Percentiles rank a stretch among this genome's conserved stretches.
Conservation (phyloP, 2,888 invertebrate genomes). For the Troides oblongomaculatus region DNA sequence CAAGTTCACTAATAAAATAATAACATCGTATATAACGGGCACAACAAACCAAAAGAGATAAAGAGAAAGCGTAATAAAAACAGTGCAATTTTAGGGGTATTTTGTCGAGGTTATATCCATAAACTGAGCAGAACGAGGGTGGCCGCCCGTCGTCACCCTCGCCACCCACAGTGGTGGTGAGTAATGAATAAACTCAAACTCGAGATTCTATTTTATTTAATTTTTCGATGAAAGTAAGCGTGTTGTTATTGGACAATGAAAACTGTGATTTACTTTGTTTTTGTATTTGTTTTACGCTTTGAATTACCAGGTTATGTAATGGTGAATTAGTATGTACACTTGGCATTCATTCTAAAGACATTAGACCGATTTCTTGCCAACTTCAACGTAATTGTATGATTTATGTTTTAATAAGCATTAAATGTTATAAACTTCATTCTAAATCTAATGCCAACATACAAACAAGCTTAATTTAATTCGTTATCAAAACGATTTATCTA, state of each 20-base stretch:
- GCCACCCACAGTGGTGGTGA: constrained; percentile 57
- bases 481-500: background rate
- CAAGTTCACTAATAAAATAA: constrained; percentile 72
- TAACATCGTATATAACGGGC: constrained; percentile 69
- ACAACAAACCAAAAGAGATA: constrained; percentile 78
- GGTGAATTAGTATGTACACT: background rate
- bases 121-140: constrained; percentile 62
- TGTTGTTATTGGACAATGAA: constrained; percentile 41
- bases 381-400: background rate
- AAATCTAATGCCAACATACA: too few species aligned
- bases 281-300: background rate
- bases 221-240: constrained; percentile 72
- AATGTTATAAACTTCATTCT: background rate
- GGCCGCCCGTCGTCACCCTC: constrained; percentile 38
- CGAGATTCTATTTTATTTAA: constrained; percentile 72
- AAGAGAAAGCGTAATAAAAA: constrained; percentile 79
- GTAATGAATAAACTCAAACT: constrained; percentile 79
- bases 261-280: constrained; percentile 19
- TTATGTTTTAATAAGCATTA: background rate
- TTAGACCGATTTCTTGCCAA: background rate
- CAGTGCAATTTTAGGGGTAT: constrained; percentile 80
- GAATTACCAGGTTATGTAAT: background rate
- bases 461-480: too few species aligned
- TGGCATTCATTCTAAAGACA: background rate
- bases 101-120: constrained; percentile 80